These are phyloP conservation scores for Magallana nippona DNA, from an alignment of 2,888 invertebrate species.

Conservation along the genomic window DNA sequence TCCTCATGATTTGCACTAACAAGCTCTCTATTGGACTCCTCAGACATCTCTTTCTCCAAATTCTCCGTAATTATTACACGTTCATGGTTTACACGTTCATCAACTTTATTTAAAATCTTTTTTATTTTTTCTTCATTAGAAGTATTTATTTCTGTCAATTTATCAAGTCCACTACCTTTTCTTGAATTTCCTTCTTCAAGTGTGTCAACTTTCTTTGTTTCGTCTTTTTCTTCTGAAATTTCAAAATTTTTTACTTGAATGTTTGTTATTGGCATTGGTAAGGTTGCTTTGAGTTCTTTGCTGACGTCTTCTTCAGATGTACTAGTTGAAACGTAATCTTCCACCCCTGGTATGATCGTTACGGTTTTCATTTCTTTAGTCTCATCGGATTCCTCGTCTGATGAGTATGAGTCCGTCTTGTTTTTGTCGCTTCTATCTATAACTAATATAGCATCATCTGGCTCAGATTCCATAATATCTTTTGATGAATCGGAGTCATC, in stretches of 20 bases:
- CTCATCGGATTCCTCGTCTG: conserved; percentile 25
- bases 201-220: not conserved
- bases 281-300: not conserved
- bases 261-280: not conserved
- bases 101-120: too few species aligned
- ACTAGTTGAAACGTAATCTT: not conserved
- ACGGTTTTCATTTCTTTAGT: not conserved
- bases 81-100: too few species aligned
- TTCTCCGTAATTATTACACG: too few species aligned
- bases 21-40: too few species aligned
- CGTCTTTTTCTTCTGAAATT: too few species aligned
- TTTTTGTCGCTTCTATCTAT: not conserved
- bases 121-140: too few species aligned
- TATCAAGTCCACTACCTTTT: not conserved
- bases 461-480: not conserved
- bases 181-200: not conserved
- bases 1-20: too few species aligned
- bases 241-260: too few species aligned
- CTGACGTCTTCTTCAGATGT: not conserved
- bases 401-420: not conserved
- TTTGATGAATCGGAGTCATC: not conserved
- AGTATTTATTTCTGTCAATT: too few species aligned
- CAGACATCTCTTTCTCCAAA: too few species aligned
- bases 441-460: not conserved
- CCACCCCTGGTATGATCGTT: not conserved